Base-by-base conservation (phyloP, 2,797 vertebrate species). In the Pogoniulus pusillus region DNA sequence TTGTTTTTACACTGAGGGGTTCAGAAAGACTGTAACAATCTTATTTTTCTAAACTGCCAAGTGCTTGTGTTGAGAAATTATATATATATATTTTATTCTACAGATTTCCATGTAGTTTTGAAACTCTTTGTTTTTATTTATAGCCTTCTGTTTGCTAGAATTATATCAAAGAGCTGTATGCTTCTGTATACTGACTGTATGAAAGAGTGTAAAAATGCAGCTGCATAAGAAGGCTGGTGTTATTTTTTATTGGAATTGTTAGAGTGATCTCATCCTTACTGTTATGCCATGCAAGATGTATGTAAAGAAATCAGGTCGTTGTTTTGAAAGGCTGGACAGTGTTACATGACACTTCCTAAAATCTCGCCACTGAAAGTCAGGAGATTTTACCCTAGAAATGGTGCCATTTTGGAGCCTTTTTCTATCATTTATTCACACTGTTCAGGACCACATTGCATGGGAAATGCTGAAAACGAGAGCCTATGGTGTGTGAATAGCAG, bases 41-140 rank as follows among this genome's bases (percentile, higher is more conserved):
- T 17, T 95, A 91, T 91, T 92, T 91, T 95, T 89, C 89, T 96
- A 97, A 93, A 92, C 54, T 78, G 81, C 71, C 69, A 69, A 60
- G 85, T 90, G 82, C 91, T 96, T 96, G 45, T 85, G 53, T 93
- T 94, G 85, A 68, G 51, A 96, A 97, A 93, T 95, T 65, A 94
- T 96, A 94, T 35, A 93, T 63, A 78, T 18, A 90, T 85, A 72
- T 97, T 96, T 97, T 97, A 91, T 90, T 93, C 94, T 96, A 96
- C 91, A 94, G 94, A 95, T 86, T 72, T 58, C 19, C 32, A 49
- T 49, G 64, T 90, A 87, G 71, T 88, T 96, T 95, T 84, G 70
- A 85, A 92, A 74, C 49, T 81, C 65, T 85, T 65, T 89, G 39
- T 90, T 93, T 91, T 91, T 86, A 63, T 76, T 55, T 84, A 64